These are phyloP conservation scores for Limenitis camilla DNA, from an alignment of 2,888 invertebrate genomes.

Conservation along the genomic window DNA sequence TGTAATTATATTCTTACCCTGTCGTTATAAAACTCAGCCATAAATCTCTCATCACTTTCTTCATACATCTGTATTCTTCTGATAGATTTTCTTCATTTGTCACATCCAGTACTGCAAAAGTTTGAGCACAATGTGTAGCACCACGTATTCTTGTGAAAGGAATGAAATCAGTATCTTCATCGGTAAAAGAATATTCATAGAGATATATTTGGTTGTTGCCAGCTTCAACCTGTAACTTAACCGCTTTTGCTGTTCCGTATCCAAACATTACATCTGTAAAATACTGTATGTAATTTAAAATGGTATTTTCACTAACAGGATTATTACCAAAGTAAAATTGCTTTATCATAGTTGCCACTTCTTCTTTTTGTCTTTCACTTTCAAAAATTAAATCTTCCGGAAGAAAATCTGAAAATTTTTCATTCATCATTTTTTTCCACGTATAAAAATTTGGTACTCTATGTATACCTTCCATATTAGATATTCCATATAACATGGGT, in stretches of 20 bases:
- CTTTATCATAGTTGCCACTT: constrained; percentile 33
- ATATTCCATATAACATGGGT: constrained; percentile 40
- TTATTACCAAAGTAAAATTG: constrained; percentile 35
- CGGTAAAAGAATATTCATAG: constrained; percentile 41
- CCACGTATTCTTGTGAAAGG: constrained; percentile 30
- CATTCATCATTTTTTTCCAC: constrained; percentile 41
- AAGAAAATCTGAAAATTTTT: constrained; percentile 41
- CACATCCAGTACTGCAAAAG: constrained; percentile 30
- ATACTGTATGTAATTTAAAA: constrained; percentile 38
- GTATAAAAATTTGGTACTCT: constrained; percentile 26
- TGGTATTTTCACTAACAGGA: constrained; percentile 28
- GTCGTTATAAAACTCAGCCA: constrained; percentile 32
- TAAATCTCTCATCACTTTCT: constrained; percentile 27
- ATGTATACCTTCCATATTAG: constrained; percentile 38
- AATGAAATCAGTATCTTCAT: constrained; percentile 28
- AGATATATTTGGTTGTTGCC: constrained; percentile 42
- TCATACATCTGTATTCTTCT: constrained; percentile 24
- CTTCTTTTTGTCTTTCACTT: constrained; percentile 32
- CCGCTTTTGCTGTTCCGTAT: constrained; percentile 32
- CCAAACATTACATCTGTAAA: constrained; percentile 48
- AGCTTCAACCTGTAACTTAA: constrained; percentile 33
- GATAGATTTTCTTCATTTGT: constrained; percentile 24
- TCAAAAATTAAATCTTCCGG: constrained; percentile 41
- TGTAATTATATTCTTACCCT: constrained; percentile 26
- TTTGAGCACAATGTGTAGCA: constrained; percentile 35